Evolutionary conservation across 2,888 invertebrate species (phyloP), one percentile per base, ranked within the genome.

Genomic region (Cenopis cana): DNA sequence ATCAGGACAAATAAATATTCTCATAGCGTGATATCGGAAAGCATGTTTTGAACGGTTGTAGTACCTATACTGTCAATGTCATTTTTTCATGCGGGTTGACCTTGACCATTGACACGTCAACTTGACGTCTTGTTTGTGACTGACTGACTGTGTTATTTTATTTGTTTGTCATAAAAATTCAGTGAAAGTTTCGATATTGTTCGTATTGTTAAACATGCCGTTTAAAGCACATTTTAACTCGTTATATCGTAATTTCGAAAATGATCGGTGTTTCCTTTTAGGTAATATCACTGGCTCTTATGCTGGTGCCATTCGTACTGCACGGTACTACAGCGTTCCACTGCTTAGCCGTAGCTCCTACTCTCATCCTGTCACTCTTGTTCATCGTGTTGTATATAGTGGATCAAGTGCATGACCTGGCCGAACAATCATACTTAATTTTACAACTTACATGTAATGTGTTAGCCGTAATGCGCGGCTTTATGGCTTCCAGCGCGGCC

Each of bases 271-370:
- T 84, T 92, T 90, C 84, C 83, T 91, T 92, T 88, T 92, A 92
- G 92, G 91, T 91, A 78, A 82, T 92, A 80, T 86, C 93, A 78
- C 76, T 92, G 86, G 78, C 90, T 77, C 89, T 91, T 78, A 91
- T 91, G 91, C 77, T 90, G 78, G 78, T 90, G 73, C 91, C 92
- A 76, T 89, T 90, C 79, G 73, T 88, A 74, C 76, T 91, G 80
- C 75, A 73, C 72, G 85, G 83, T 59, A 82, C 86, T 62, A 84
- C 82, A 61, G 74, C 80, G 66, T 78, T 86, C 78, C 88, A 91
- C 82, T 92, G 92, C 82, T 75, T 91, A 78, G 88, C 90, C 67
- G 85, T 86, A 73, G 84, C 91, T 17, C 92, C 91, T 49, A 89
- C 90, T 33, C 84, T 92, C 73, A 79, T 91, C 73, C 76, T 91